Conservation (phyloP, 2,888 invertebrate species). For the Hirudinaria manillensis region DNA sequence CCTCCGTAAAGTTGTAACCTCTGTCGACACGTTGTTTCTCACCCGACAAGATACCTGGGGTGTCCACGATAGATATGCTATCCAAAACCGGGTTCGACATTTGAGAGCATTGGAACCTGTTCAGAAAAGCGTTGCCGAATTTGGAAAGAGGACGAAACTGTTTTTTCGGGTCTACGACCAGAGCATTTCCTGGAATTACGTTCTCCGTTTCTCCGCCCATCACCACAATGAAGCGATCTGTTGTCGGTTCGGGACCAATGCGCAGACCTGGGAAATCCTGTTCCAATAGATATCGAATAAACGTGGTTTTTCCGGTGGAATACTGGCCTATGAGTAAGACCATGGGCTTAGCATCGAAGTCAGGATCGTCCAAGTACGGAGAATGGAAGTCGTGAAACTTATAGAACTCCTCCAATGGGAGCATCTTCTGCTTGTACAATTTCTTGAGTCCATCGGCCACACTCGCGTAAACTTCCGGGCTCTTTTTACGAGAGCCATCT, state of each 20-base stretch:
- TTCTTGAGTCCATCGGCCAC: slow-evolving; percentile 90
- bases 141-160: slow-evolving; percentile 87
- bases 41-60: slow-evolving; percentile 82
- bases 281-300: slow-evolving; percentile 67
- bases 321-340: slow-evolving; percentile 93
- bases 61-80: slow-evolving; percentile 92
- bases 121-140: slow-evolving; percentile 95
- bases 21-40: slow-evolving; percentile 83
- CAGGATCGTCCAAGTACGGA: slow-evolving; percentile 67
- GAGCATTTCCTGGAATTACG: slow-evolving; percentile 91
- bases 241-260: slow-evolving; percentile 97
- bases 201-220: slow-evolving; percentile 81
- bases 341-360: slow-evolving; percentile 98
- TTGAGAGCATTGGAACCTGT: slow-evolving; percentile 90
- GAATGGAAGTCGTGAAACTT: slow-evolving; percentile 56
- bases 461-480: slow-evolving; percentile 65
- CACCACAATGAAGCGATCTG: slow-evolving; percentile 93
- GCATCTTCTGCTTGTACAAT: slow-evolving; percentile 42
- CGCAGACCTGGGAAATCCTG: slow-evolving; percentile 91
- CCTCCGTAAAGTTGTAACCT: slow-evolving; percentile 93
- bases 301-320: slow-evolving; percentile 78
- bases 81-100: slow-evolving; percentile 83
- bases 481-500: slow-evolving; percentile 48
- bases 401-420: slow-evolving; percentile 54
- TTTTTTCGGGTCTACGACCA: slow-evolving; percentile 93